A percentile compares a stretch with the other conserved stretches of the same genome.
These are phyloP conservation scores for Murina feae DNA, from an alignment of 2,113 vertebrate genomes.

Conservation along the genomic window DNA sequence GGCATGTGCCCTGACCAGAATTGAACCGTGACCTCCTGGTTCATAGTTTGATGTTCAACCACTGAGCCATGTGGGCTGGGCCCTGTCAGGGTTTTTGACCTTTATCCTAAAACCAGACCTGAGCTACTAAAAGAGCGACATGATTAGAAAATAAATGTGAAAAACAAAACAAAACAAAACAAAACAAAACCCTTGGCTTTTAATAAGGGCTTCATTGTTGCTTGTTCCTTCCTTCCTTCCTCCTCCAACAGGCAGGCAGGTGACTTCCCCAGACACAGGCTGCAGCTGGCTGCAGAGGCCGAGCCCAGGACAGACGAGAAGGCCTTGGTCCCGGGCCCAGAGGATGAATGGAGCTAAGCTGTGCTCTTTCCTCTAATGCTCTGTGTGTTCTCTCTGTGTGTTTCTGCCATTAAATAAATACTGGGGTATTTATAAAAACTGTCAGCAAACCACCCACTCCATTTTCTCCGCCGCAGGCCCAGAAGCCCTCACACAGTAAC, in stretches of 20 bases:
- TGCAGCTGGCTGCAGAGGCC: constrained; percentile 42
- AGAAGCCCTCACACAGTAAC: neutral
- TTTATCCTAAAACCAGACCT: neutral
- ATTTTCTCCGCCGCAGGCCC: neutral
- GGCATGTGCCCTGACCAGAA: no score
- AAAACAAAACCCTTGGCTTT: neutral
- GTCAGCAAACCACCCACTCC: constrained; percentile 56
- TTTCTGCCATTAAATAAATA: constrained; percentile 57
- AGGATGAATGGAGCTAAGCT: constrained; percentile 21
- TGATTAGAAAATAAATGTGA: constrained; percentile 37
- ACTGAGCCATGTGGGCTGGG: no score
- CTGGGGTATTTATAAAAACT: constrained; percentile 63
- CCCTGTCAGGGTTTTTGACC: neutral
- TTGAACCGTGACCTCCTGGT: no score
- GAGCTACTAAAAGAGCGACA: neutral
- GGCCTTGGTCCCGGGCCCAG: neutral
- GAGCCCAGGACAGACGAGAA: neutral
- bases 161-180: constrained; percentile 1
- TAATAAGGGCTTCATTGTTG: constrained; percentile 44
- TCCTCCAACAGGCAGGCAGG: constrained; percentile 48
- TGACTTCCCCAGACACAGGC: constrained; percentile 45
- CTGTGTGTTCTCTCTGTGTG: constrained; percentile 38
- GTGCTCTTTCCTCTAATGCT: neutral
- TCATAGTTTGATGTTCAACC: no score
- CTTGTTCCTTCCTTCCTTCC: constrained; percentile 47